Evolutionary conservation across 2,888 invertebrate species (phyloP).

Genomic region (Eulithis prunata): DNA sequence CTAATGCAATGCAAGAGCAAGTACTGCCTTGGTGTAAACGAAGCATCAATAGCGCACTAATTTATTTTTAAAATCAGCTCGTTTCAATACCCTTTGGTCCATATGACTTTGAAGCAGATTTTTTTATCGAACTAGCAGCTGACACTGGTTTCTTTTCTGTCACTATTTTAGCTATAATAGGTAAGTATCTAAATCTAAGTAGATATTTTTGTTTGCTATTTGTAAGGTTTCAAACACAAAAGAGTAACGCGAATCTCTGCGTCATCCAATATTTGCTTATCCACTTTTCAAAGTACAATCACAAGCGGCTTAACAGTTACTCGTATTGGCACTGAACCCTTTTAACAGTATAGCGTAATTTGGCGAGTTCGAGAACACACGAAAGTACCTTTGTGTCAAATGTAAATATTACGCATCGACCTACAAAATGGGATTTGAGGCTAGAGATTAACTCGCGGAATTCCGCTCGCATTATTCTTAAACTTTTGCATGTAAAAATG

Average conservation of each 20-base stretch:
- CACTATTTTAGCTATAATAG: not conserved
- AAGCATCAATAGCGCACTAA: constrained; percentile 4
- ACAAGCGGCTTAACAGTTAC: constrained; percentile 29
- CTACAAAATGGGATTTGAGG: no score
- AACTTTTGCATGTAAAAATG: no score
- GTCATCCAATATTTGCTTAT: constrained; percentile 31
- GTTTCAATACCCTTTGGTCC: no score
- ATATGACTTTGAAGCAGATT: no score
- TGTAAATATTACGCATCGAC: not conserved
- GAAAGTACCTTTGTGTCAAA: not conserved
- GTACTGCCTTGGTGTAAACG: not conserved
- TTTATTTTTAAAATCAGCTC: no score
- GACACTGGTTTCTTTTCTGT: not conserved
- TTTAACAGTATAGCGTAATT: constrained; percentile 30
- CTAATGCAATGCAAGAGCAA: no score
- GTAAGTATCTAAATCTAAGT: no score
- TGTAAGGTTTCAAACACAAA: not conserved
- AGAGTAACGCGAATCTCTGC: not conserved
- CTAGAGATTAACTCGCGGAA: no score
- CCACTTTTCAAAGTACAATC: constrained; percentile 34
- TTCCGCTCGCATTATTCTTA: no score
- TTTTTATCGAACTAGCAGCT: no score
- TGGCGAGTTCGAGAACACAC: constrained; percentile 9
- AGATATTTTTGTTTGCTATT: no score
- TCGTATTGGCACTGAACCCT: constrained; percentile 33